phyloP scores from a whole-genome alignment of 1,140 invertebrate species.

The Metopolophium dirhodum region DNA sequence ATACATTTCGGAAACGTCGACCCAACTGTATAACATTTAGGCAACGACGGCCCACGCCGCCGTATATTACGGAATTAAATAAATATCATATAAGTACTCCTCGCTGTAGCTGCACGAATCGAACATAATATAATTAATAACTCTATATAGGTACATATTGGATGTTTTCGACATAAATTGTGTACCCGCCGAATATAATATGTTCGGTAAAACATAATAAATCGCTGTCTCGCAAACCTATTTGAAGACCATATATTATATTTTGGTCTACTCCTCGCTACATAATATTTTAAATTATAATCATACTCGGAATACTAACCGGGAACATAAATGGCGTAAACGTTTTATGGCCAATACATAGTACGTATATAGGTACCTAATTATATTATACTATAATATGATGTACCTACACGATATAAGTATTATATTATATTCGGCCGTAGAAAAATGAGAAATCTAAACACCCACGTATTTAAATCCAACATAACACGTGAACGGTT shows the following conservation, averaged over 20 bases:
- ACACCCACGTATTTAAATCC: background rate
- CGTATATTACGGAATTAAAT: background rate
- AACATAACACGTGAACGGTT: background rate
- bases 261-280: background rate
- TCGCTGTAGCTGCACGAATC: background rate
- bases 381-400: background rate
- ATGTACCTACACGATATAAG: background rate
- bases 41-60: background rate
- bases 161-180: background rate
- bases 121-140: constrained; percentile 8
- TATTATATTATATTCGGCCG: background rate
- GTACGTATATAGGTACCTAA: too few relatives aligned
- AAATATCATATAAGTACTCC: background rate
- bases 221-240: background rate
- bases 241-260: background rate
- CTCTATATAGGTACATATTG: background rate
- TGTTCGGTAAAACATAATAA: background rate
- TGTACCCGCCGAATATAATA: background rate
- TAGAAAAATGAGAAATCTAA: background rate
- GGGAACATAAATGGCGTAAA: background rate
- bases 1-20: background rate
- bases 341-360: background rate
- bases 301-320: background rate
- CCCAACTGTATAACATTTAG: background rate
- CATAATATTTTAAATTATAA: background rate